phyloP scores from a whole-genome alignment of 2,888 invertebrate genomes.

The Amitus sp. region DNA sequence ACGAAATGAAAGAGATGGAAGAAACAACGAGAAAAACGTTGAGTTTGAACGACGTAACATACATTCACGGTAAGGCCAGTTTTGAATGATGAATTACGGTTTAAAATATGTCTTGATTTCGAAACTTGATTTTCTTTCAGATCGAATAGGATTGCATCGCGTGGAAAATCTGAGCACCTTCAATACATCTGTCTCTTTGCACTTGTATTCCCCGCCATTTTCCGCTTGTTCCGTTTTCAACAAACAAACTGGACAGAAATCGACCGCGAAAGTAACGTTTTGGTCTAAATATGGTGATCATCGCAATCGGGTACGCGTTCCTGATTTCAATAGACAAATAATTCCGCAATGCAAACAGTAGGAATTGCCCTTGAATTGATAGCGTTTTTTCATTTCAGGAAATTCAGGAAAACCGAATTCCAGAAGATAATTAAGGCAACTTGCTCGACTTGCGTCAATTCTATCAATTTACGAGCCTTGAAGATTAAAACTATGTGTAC shows the following conservation, averaged over 20 bases:
- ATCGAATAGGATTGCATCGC: conserved; percentile 92
- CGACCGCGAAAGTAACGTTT: conserved; percentile 82
- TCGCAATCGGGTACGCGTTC: conserved; percentile 71
- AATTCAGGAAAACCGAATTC: conserved; percentile 59
- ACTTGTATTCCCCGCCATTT: conserved; percentile 96
- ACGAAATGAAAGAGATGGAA: conserved; percentile 69
- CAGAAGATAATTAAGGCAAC: conserved; percentile 59
- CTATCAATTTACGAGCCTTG: too few species aligned
- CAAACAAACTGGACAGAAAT: conserved; percentile 84
- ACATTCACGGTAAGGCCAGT: conserved; percentile 86
- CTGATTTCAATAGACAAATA: conserved; percentile 8
- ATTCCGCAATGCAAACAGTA: neutral
- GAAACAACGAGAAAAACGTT: conserved; percentile 75
- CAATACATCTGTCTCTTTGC: conserved; percentile 90
- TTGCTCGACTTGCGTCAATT: too few species aligned
- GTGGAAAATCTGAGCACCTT: conserved; percentile 94
- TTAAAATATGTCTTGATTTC: conserved; percentile 5
- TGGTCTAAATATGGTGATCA: conserved; percentile 92
- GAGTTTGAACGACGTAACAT: conserved; percentile 83
- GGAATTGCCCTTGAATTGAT: neutral
- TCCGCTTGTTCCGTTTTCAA: conserved; percentile 90
- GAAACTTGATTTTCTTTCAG: conserved; percentile 74
- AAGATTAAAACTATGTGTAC: too few species aligned
- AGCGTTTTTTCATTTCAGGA: conserved; percentile 46
- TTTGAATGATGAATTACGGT: neutral